Evolutionary conservation across 2,797 vertebrate genomes (phyloP).

Genomic region (Brachyalestes nurse): DNA sequence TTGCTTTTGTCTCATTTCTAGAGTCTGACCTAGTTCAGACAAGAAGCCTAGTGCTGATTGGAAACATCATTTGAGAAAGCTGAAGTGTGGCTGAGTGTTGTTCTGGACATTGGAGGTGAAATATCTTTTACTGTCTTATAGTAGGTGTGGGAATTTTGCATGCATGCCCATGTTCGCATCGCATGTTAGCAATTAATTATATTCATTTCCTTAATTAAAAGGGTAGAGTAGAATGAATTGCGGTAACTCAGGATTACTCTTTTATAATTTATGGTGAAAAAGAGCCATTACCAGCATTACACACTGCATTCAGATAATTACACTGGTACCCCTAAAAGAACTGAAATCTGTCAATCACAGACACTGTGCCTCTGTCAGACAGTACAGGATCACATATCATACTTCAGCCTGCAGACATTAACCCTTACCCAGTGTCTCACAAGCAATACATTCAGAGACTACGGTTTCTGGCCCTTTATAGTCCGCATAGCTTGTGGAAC

Average conservation of each 20-base stretch:
- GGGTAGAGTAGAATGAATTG: background rate
- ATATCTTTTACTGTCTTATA: background rate
- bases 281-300: conserved; percentile 35
- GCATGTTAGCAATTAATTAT: conserved; percentile 1
- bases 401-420: conserved; percentile 63
- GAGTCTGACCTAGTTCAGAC: conserved; percentile 42
- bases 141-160: background rate
- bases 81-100: background rate
- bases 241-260: background rate
- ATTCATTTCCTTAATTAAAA: background rate
- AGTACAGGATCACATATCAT: conserved; percentile 65
- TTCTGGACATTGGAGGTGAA: background rate
- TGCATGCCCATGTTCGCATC: background rate
- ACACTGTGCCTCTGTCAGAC: conserved; percentile 67
- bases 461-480: background rate
- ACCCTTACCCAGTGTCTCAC: background rate
- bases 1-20: conserved; percentile 55
- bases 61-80: conserved; percentile 48
- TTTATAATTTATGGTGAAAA: conserved; percentile 33
- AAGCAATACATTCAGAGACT: background rate
- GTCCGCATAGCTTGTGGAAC: background rate
- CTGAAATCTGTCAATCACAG: conserved; percentile 61
- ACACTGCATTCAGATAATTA: conserved; percentile 43
- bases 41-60: conserved; percentile 35
- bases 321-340: conserved; percentile 41